A percentile compares a stretch with the other conserved stretches of the same genome.
phyloP scores from a whole-genome alignment of 1,140 invertebrate species.

The Leptonema lineaticorne region DNA sequence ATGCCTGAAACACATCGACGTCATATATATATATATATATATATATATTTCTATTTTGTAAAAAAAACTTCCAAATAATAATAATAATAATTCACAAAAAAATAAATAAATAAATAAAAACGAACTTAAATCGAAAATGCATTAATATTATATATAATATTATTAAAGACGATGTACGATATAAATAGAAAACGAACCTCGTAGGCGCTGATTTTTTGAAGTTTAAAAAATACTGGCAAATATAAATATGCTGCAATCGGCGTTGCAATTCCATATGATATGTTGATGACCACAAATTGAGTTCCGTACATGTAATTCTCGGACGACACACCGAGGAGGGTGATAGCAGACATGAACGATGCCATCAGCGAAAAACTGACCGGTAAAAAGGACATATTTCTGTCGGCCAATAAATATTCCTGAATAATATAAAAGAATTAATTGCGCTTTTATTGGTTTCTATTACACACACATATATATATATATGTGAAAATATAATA shows the following conservation, averaged over 20 bases:
- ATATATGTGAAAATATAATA: neutral
- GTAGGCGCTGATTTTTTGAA: slow-evolving; percentile 85
- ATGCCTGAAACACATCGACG: neutral
- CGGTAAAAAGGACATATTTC: slow-evolving; percentile 74
- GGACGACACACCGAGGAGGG: slow-evolving; percentile 83
- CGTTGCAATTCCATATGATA: slow-evolving; percentile 79
- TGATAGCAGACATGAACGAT: slow-evolving; percentile 93
- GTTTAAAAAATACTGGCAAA: slow-evolving; percentile 85
- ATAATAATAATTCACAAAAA: no score
- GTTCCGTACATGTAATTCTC: slow-evolving; percentile 85
- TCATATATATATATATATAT: neutral
- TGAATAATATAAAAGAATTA: slow-evolving; percentile 53
- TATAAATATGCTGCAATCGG: slow-evolving; percentile 79
- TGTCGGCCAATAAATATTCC: slow-evolving; percentile 81
- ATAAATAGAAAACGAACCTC: slow-evolving; percentile 59
- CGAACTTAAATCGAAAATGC: no score
- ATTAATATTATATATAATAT: no score
- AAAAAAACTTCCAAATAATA: neutral
- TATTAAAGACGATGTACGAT: neutral
- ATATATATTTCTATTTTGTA: neutral
- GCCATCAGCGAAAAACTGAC: slow-evolving; percentile 88
- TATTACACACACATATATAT: no score
- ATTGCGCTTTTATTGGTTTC: no score
- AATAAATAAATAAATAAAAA: no score
- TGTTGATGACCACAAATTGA: slow-evolving; percentile 81